Evolutionary conservation across 2,888 invertebrate genomes (phyloP), one percentile per base, ranked within the genome.

Genomic region (Drosophila bunnanda): DNA sequence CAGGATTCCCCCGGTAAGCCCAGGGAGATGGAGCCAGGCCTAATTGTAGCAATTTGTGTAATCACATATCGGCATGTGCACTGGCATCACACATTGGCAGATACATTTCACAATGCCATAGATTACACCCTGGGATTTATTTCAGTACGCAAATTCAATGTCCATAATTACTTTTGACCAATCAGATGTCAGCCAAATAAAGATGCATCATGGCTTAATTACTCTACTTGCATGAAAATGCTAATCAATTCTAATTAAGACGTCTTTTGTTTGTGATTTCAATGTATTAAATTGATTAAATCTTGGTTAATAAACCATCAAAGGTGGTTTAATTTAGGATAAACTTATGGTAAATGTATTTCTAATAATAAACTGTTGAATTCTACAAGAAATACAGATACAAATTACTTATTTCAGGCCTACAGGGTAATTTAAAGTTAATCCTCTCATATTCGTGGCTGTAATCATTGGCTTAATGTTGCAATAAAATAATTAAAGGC

Each of bases 1-100:
- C 56, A 67, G 56, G 69, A 64, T 50, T 39, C 25, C 36, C 6
- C 43, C 36, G 41, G 54, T 53, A 57, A 52, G 32, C 62, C 22
- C n/a, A 52, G 61, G 28, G 48, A 72, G 57, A 54, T 44, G 38
- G 38, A 30, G 32, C 17, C 64, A 39, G 62, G 48, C 69, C 69
- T 68, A 67, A 67, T 67, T 67, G 69, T 56, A 41, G 57, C 69
- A 68, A 68, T 67, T 67, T 67, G 69, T 48, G 48, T 67, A 68
- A 67, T 67, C 67, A 67, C 55, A 67, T 67, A 28, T 61, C 32
- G 62, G 32, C 28, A 53, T 64, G 32, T 39, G 32, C 20, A 36
- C 38, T 22, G 71, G 20, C 17, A 2, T 22, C 20, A 20, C 44
- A 22, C 52, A 72, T 38, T 72, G 62, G 34, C 44, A 34, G 50